Evolutionary conservation across 1,140 invertebrate species (phyloP), one percentile per base, ranked within the genome.

Genomic region (Campoletis sonorensis): DNA sequence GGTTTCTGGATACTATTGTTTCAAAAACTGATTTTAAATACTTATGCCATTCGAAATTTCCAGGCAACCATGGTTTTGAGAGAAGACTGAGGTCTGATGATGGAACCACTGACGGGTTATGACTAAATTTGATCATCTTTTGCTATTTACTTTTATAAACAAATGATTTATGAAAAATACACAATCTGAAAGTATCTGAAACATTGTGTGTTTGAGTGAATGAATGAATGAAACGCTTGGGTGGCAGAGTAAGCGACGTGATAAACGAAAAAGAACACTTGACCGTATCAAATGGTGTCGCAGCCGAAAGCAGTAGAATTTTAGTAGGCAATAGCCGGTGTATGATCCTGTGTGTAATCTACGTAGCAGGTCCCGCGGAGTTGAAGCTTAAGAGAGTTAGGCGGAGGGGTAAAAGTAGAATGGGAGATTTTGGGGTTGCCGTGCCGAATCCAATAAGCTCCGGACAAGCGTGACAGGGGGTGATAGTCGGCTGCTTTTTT

Each of bases 281-380:
- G 89, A 90, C 90, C 88, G 87, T 88, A 80, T 85, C 86, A 84
- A 89, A 91, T 91, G 67, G 79, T 67, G 61, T 85, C 80, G 51
- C 58, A 86, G 81, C 58, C 79, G 15, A n/a, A 18, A 58, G 27
- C 23, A 26, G 13, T 23, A 13, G 2, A 40, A 45, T 21, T 45
- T 21, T 75, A 58, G 23, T 84, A 82, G 77, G 54, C n/a, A 16
- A 54, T 85, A 71, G 73, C 81, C 80, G 85, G 85, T 88, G 85
- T 80, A 84, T 91, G 90, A 91, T 91, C 89, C 89, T 81, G 84
- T 86, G 87, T 91, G 87, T 89, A 90, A 91, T 88, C 81, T 83
- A 21, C 21, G 37, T 30, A 86, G 87, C 90, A 91, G 90, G 90
- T 92, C 84, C 54, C 81, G 82, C 84, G 86, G 82, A 85, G 84